Percentiles rank a stretch among this genome's conserved stretches.
These are phyloP conservation scores for Puffinus mauretanicus DNA, from an alignment of 2,113 vertebrate genomes.

Conservation along the genomic window DNA sequence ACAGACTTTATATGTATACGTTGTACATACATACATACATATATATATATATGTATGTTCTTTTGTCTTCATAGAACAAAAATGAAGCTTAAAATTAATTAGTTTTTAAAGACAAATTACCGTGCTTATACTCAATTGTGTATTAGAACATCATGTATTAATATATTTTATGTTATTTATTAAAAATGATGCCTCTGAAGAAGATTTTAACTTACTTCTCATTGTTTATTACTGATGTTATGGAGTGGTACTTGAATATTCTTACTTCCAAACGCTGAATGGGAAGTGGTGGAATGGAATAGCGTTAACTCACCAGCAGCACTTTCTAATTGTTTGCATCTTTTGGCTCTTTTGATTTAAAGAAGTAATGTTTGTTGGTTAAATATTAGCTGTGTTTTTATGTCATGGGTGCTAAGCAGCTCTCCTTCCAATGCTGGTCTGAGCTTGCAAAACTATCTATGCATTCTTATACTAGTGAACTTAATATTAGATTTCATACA, in stretches of 20 bases:
- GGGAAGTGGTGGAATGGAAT: neutral
- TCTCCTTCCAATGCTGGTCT: neutral
- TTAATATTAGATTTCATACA: neutral
- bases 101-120: neutral
- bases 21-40: neutral
- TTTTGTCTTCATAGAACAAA: neutral
- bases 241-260: neutral
- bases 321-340: neutral
- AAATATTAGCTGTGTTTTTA: neutral
- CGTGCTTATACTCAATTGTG: neutral
- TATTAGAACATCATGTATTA: neutral
- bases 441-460: neutral
- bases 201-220: neutral
- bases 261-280: neutral
- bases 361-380: neutral
- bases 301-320: neutral
- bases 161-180: neutral
- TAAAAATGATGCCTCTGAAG: neutral
- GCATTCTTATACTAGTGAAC: neutral
- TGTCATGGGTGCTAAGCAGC: accelerated
- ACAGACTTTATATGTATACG: neutral
- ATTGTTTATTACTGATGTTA: neutral
- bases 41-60: neutral
- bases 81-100: neutral
- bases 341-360: neutral